Evolutionary conservation across 2,888 invertebrate genomes (phyloP), one percentile per base, ranked within the genome.

Genomic region (Flexamia atlantica): DNA sequence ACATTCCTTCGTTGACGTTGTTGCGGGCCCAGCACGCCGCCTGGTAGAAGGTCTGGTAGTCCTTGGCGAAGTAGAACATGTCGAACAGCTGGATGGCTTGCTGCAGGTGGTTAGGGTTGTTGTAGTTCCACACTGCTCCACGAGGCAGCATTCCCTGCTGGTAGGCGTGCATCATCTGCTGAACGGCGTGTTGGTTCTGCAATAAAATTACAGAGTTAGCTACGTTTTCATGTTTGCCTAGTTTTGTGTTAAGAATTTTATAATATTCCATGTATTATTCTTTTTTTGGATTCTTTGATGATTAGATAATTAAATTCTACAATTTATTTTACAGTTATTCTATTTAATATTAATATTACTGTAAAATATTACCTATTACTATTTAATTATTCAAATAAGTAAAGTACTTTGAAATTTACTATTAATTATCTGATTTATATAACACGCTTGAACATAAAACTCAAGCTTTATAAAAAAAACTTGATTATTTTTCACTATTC

Each of bases 71-170:
- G 90, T 92, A 92, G 86, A 96, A 91, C 83, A 94, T 90, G 88
- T 94, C 92, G 90, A 94, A 94, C 28, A 96, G 90, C 5, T 93
- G 92, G 5, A 92, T 89, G 12, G 93, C 94, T 88, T 96, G 94
- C 87, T 92, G 92, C 79, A 92, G 90, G 84, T 95, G 94, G 53
- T 91, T 90, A 81, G 92, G 91, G 88, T 94, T 91, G 88, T 92
- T 92, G 88, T 92, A 91, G 23, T 94, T 93, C 91, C 94, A 95
- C 17, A 93, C 90, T 86, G 93, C 91, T 57, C 87, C 86, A 64
- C 91, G 91, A 0, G 94, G 94, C 64, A 95, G 90, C 84, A 92
- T 89, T 50, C 93, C 93, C 53, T 92, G 89, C 76, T 92, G 90
- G 88, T 93, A 92, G 86, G 92, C 89, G 30, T 92, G 90, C 9